Base-by-base conservation (phyloP, 2,113 vertebrate species). In the Sinocyclocheilus anophthalmus region DNA sequence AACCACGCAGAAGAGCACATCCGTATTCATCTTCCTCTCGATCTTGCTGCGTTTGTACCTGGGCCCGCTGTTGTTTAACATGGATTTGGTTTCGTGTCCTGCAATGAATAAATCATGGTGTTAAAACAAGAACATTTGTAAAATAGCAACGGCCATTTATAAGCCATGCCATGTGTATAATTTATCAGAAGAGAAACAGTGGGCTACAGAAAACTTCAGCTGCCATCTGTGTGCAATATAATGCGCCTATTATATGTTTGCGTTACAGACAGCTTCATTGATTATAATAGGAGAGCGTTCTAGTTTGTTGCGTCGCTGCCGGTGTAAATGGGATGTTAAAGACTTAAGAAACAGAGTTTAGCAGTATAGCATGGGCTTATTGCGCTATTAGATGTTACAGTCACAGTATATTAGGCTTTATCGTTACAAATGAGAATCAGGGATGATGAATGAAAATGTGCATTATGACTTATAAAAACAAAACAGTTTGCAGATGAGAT, bases 21-120 rank as follows among this genome's bases (percentile, higher is more conserved):
- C 95, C 0, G 0, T 88, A 80, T 99, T 99, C 93, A 99, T 95
- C 72, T 90, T 93, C 59, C 93, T 94, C 93, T 99, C 98, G 1
- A 98, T 92, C 92, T 96, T 96, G 95, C 98, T 99, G 93, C 97
- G 96, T 88, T 99, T 99, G 93, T 97, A 98, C 18, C 97, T 95
- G 0, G 97, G 94, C 2, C 96, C 96, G 0, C 88, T 95, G 91
- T 97, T 97, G 93, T 99, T 99, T 14, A 99, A 92, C 98, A 99
- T 97, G 87, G 97, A 96, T 92, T 99, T 99, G 1, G 97, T 97
- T 89, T 99, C 98, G 22, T 96, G 97, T 75, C 97, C 98, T 99
- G 92, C 53, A 92, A 12, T n/a, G 30, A 91, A 63, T 10, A 87
- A 85, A 87, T 65, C 3, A 79, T 8, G 20, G 39, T 6, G 13